A percentile compares a stretch with the other conserved stretches of the same genome.
phyloP scores from a whole-genome alignment of 2,113 vertebrate species.

The Nanorana parkeri region DNA sequence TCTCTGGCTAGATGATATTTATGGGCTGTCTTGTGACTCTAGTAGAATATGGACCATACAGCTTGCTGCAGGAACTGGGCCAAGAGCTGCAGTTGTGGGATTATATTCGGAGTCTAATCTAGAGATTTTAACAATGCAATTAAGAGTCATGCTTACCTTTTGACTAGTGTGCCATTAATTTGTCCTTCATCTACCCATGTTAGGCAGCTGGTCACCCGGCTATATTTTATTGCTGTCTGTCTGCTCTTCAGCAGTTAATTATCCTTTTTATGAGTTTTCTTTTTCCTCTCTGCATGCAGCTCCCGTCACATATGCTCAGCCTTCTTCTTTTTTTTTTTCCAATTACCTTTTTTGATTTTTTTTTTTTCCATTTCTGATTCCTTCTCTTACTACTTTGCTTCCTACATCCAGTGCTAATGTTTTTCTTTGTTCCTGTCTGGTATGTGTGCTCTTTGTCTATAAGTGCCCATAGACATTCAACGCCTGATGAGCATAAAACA shows the following conservation, averaged over 20 bases:
- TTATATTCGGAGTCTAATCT: neutral
- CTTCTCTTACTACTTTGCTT: too few species aligned
- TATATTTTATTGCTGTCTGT: conserved; percentile 5
- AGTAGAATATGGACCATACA: too few species aligned
- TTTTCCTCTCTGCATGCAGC: neutral
- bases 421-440: neutral
- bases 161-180: neutral
- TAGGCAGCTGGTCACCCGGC: neutral
- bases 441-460: neutral
- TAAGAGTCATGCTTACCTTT: neutral
- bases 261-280: neutral
- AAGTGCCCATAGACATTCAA: too few species aligned
- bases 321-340: too few species aligned
- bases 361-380: too few species aligned
- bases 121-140: neutral
- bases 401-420: neutral
- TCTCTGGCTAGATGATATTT: neutral
- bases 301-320: neutral
- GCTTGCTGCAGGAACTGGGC: neutral
- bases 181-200: neutral
- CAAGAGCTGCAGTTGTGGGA: neutral
- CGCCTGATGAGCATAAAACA: too few species aligned
- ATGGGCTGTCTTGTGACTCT: neutral
- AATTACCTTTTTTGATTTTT: too few species aligned
- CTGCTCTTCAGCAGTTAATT: neutral